Conservation (phyloP, 2,888 invertebrate genomes). For the Polylopha cassiicola region DNA sequence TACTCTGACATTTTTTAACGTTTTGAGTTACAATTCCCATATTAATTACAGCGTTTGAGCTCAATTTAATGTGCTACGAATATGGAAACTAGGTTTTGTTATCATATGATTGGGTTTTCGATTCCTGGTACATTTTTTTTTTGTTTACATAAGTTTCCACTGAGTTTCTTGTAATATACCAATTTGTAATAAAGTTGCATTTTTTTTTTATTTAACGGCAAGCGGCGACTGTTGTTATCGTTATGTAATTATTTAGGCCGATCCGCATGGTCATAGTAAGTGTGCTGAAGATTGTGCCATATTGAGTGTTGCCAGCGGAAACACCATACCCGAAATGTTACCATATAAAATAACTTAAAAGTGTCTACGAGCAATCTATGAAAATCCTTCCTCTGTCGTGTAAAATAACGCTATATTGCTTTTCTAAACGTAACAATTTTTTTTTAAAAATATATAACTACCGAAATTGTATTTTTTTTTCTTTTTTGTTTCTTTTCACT, state of each 20-base stretch:
- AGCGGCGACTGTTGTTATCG: constrained; percentile 21
- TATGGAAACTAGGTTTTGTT: too few species aligned
- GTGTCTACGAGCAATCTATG: constrained; percentile 40
- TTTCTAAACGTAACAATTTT: constrained; percentile 58
- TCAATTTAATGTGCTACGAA: too few species aligned
- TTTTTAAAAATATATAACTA: constrained; percentile 60
- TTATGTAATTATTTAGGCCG: constrained; percentile 39
- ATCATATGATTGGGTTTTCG: too few species aligned
- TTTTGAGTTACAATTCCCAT: too few species aligned
- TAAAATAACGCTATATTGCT: constrained; percentile 66
- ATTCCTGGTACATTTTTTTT: too few species aligned
- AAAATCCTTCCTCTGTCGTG: constrained; percentile 60
- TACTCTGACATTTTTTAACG: too few species aligned
- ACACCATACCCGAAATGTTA: constrained; percentile 69
- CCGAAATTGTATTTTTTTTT: constrained; percentile 51
- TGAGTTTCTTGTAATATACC: too few species aligned
- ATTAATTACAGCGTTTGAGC: too few species aligned
- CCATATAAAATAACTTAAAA: constrained; percentile 63
- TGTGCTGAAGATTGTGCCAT: constrained; percentile 67
- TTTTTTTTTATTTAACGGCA: constrained; percentile 4
- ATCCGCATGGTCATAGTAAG: constrained; percentile 56
- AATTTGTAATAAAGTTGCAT: too few species aligned
- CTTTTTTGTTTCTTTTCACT: constrained; percentile 49
- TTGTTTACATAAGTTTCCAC: too few species aligned
- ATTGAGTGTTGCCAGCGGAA: constrained; percentile 69